Percentiles rank a stretch among this genome's conserved stretches.
Conservation (phyloP, 2,888 invertebrate genomes). For the Lomographa bimaculata region DNA sequence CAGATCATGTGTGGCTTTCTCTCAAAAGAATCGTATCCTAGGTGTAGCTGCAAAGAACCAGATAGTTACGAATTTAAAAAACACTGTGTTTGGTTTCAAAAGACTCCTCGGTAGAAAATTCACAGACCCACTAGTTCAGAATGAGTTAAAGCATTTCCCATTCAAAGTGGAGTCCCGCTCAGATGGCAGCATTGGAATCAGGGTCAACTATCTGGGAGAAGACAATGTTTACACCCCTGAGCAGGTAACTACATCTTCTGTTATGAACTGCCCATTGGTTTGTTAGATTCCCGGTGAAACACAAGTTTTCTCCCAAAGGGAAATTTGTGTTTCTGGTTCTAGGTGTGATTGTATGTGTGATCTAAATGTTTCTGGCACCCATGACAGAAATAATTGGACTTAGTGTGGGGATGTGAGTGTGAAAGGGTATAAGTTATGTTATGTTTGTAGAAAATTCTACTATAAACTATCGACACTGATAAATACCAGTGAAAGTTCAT, state of each 20-base stretch:
- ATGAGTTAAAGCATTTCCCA: conserved; percentile 91
- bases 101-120: conserved; percentile 95
- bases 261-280: too few species aligned
- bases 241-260: conserved; percentile 87
- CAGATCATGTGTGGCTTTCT: conserved; percentile 98
- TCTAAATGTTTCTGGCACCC: too few species aligned
- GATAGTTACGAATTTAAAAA: conserved; percentile 98
- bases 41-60: conserved; percentile 99
- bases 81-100: conserved; percentile 97
- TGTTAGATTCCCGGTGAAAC: too few species aligned
- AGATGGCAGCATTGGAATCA: conserved; percentile 93
- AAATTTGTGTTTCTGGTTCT: too few species aligned
- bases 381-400: too few species aligned
- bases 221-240: conserved; percentile 94
- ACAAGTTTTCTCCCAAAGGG: too few species aligned
- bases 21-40: conserved; percentile 94
- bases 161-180: conserved; percentile 89
- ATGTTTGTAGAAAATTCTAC: too few species aligned
- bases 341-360: too few species aligned
- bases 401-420: too few species aligned
- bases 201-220: conserved; percentile 94
- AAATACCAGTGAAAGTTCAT: too few species aligned
- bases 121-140: conserved; percentile 93
- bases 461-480: too few species aligned
- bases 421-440: too few species aligned